phyloP scores from a whole-genome alignment of 2,113 vertebrate species.

The Hoplias malabaricus region DNA sequence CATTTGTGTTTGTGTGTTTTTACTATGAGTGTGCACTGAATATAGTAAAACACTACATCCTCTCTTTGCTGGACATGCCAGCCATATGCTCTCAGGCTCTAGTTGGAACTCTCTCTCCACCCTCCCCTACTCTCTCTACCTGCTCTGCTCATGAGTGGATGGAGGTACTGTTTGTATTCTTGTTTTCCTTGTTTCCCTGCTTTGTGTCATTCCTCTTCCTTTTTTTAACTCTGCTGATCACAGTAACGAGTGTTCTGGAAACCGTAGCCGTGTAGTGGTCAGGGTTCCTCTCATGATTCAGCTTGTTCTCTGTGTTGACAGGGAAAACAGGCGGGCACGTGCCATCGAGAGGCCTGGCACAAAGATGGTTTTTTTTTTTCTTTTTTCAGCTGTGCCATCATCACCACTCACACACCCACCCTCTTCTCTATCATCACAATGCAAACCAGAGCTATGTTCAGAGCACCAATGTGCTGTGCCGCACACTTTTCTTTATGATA shows the following conservation, averaged over 20 bases:
- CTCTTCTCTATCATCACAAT: constrained; percentile 16
- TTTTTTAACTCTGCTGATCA: constrained; percentile 67
- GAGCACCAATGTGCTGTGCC: constrained; percentile 19
- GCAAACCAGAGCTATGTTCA: constrained; percentile 29
- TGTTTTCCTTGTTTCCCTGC: constrained; percentile 59
- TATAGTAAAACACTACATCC: constrained; percentile 13
- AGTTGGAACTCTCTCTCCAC: constrained; percentile 60
- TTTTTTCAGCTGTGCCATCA: neutral
- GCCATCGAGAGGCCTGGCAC: constrained; percentile 2
- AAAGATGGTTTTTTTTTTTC: too few species aligned
- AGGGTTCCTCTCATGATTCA: constrained; percentile 62
- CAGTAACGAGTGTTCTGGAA: constrained; percentile 57
- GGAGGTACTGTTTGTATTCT: constrained; percentile 57
- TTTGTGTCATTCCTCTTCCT: constrained; percentile 66
- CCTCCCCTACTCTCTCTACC: constrained; percentile 17
- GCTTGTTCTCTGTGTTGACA: constrained; percentile 50
- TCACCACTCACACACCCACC: neutral
- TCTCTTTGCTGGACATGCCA: constrained; percentile 49
- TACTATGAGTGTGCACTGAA: neutral
- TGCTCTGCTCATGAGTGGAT: constrained; percentile 19
- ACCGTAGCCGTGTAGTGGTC: constrained; percentile 42
- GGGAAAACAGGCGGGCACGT: constrained; percentile 33
- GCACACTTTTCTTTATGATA: neutral
- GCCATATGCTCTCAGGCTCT: constrained; percentile 67
- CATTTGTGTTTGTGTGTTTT: constrained; percentile 11